These are phyloP conservation scores for Adelognathus sp. DNA, from an alignment of 2,888 invertebrate genomes.

Conservation along the genomic window DNA sequence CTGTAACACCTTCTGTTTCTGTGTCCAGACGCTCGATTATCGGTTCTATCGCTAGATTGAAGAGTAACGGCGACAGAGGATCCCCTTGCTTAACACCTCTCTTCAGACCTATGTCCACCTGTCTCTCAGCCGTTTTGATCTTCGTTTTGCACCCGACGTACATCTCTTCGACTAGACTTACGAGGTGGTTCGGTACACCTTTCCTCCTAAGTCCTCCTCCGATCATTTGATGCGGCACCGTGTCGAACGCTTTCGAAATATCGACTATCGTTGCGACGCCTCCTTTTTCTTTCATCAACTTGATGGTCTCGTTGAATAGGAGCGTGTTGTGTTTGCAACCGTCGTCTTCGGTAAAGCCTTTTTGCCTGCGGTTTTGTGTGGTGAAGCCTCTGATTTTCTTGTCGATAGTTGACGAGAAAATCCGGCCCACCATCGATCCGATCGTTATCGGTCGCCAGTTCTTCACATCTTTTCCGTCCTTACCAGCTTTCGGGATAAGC, in stretches of 20 bases:
- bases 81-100: constrained; percentile 30
- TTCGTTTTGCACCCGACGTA: constrained; percentile 19
- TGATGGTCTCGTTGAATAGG: constrained; percentile 27
- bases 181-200: not conserved
- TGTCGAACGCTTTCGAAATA: constrained; percentile 65
- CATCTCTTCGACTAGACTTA: not conserved
- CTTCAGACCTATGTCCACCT: not conserved
- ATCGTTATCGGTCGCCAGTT: constrained; percentile 75
- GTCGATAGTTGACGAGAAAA: constrained; percentile 70
- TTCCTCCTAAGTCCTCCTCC: not conserved
- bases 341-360: constrained; percentile 69
- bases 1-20: not conserved
- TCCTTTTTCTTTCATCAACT: not conserved
- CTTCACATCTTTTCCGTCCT: constrained; percentile 62
- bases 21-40: constrained; percentile 62
- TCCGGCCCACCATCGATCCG: constrained; percentile 67
- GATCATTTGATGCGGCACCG: constrained; percentile 58
- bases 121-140: not conserved
- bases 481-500: constrained; percentile 71
- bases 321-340: constrained; percentile 59
- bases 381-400: not conserved
- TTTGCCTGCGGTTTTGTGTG: constrained; percentile 63
- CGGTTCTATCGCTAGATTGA: constrained; percentile 63
- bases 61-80: constrained; percentile 17
- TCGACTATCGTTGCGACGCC: constrained; percentile 55